Evolutionary conservation across 2,888 invertebrate species (phyloP), one percentile per base, ranked within the genome.

Genomic region (Dasypogon diadema): DNA sequence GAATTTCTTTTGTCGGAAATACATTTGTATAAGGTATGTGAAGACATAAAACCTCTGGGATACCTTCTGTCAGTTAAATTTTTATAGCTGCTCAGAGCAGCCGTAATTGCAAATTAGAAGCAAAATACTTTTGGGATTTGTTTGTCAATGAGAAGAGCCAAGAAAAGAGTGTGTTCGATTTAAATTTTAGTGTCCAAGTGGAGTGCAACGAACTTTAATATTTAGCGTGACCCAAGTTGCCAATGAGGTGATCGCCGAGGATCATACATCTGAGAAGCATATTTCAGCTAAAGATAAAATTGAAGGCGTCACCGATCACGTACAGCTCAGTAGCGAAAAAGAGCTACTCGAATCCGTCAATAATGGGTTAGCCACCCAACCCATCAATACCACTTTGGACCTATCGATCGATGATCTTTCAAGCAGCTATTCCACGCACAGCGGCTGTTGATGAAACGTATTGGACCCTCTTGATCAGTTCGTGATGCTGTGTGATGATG

Each of bases 301-400:
- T 30, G 56, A 58, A 74, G 74, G 74, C 74, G 74, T 74, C 48
- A 16, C 42, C 58, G 58, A 58, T 58, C 74, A 74, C 74, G 74
- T 74, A 74, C 58, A 22, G 46, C 42, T 74, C 74, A 48, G 74
- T 74, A 74, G 74, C 74, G 42, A 74, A 74, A 60, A 60, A 58
- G 46, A 26, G 46, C 74, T 60, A 56, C 74, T 48, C 34, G 37
- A 74, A 58, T 74, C 58, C 48, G 56, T 74, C 58, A 60, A 60
- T 74, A 58, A 58, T 37, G 58, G 24, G 73, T 65, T 65, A 65
- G 24, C 65, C 65, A 65, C 65, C 65, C 60, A 60, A 37, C 60
- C 60, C 65, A 65, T 46, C 65, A 24, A 46, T 65, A 46, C 65
- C 65, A 65, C 65, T 21, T 65, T 65, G 37, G 21, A 24, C 8